Evolutionary conservation across 2,888 invertebrate species (phyloP).

Genomic region (Aethes cnicana): DNA sequence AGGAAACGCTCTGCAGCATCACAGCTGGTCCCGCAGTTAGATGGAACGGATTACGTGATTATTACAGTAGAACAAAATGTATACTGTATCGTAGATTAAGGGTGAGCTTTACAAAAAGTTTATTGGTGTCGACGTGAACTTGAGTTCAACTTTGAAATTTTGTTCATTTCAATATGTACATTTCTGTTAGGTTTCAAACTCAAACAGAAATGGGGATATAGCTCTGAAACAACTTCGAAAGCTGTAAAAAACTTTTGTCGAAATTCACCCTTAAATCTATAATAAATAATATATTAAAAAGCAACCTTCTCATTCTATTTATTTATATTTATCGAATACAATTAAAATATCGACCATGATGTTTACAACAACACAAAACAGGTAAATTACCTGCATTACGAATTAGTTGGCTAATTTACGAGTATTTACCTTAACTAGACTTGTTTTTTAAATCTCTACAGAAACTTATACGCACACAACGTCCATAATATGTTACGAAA

Average conservation of each 20-base stretch:
- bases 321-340: not conserved
- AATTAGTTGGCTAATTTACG: no score
- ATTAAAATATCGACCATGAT: not conserved
- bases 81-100: slow-evolving; percentile 10
- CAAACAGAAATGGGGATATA: no score
- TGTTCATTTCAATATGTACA: no score
- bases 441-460: no score
- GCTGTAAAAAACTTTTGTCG: no score
- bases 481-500: no score
- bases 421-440: no score
- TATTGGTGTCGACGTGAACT: not conserved
- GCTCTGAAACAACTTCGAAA: no score
- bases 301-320: not conserved
- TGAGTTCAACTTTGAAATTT: no score
- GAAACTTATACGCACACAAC: no score
- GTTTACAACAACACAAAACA: slow-evolving; percentile 23
- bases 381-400: no score
- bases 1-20: slow-evolving; percentile 59
- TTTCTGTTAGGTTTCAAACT: no score
- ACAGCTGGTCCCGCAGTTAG: slow-evolving; percentile 49
- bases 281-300: not conserved
- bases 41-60: slow-evolving; percentile 28
- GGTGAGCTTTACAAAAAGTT: not conserved
- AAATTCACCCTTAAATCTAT: slow-evolving; percentile 4
- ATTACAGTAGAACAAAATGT: slow-evolving; percentile 1